A percentile compares a stretch with the other conserved stretches of the same genome.
Conservation (phyloP, 1,140 invertebrate genomes). For the Galendromus occidentalis region DNA sequence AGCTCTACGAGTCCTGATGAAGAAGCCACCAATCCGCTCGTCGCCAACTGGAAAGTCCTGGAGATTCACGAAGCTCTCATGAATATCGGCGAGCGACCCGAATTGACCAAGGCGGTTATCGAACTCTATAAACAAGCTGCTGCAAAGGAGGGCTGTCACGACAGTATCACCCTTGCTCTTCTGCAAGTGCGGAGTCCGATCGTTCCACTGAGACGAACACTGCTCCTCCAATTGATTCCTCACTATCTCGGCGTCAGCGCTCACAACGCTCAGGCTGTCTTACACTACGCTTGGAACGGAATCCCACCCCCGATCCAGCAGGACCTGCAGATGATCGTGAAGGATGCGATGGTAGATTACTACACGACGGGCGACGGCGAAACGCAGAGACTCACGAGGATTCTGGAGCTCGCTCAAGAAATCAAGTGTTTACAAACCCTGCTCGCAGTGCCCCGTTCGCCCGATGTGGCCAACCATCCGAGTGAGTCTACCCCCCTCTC, state of each 20-base stretch:
- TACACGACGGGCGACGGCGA: constrained; percentile 56
- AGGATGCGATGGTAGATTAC: constrained; percentile 87
- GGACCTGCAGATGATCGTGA: neutral
- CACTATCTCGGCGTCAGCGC: neutral
- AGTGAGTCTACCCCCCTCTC: neutral
- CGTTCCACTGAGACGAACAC: neutral
- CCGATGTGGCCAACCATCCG: neutral
- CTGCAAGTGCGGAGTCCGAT: constrained; percentile 11
- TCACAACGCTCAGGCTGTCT: constrained; percentile 4
- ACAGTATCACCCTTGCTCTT: constrained; percentile 15
- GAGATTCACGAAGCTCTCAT: neutral
- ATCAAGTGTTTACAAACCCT: constrained; percentile 77
- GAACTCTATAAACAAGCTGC: neutral
- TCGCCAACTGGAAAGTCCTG: constrained; percentile 1
- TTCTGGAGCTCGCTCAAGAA: constrained; percentile 92
- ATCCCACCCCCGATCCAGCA: neutral
- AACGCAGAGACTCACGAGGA: constrained; percentile 71
- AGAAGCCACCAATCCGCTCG: neutral
- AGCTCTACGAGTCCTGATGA: neutral
- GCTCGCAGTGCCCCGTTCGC: constrained; percentile 54
- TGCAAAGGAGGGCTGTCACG: neutral
- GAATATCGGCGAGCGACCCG: neutral
- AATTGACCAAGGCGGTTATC: neutral
- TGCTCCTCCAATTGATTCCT: constrained; percentile 7
- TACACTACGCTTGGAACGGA: constrained; percentile 3